Evolutionary conservation across 2,797 vertebrate genomes (phyloP).

Genomic region (Falco rusticolus): DNA sequence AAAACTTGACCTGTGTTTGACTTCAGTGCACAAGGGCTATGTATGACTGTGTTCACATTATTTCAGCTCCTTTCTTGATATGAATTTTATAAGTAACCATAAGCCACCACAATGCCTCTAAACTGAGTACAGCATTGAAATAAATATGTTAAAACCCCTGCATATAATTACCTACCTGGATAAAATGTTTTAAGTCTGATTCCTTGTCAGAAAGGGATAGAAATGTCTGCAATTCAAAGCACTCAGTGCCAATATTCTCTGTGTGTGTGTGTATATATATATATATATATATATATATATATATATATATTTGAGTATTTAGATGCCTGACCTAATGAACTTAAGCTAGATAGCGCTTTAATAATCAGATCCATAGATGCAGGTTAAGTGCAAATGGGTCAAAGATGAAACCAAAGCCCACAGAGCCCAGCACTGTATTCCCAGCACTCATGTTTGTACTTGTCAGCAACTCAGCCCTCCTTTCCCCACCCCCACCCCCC

Average conservation of each 20-base stretch:
- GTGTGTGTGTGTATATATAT: too few relatives aligned
- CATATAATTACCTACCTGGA: not conserved
- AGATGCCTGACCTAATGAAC: not conserved
- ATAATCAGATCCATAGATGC: not conserved
- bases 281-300: rapidly evolving
- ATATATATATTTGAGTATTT: not conserved
- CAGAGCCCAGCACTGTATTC: not conserved
- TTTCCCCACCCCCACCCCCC: not conserved
- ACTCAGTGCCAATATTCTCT: not conserved
- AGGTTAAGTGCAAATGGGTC: not conserved
- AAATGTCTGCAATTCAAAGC: not conserved
- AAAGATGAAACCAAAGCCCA: not conserved
- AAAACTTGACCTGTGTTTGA: not conserved
- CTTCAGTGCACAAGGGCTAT: not conserved
- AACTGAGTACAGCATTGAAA: not conserved
- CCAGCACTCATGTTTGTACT: not conserved
- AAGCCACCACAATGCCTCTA: not conserved
- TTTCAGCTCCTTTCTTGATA: not conserved
- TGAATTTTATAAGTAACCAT: not conserved
- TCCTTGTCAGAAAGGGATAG: not conserved
- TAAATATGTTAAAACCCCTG: not conserved
- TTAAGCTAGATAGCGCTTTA: not conserved
- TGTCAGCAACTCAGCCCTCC: not conserved
- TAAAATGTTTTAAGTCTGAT: not conserved
- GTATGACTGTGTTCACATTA: not conserved